phyloP scores from a whole-genome alignment of 92 coral and sea anemone species.

The Palythoa heliodiscus region DNA sequence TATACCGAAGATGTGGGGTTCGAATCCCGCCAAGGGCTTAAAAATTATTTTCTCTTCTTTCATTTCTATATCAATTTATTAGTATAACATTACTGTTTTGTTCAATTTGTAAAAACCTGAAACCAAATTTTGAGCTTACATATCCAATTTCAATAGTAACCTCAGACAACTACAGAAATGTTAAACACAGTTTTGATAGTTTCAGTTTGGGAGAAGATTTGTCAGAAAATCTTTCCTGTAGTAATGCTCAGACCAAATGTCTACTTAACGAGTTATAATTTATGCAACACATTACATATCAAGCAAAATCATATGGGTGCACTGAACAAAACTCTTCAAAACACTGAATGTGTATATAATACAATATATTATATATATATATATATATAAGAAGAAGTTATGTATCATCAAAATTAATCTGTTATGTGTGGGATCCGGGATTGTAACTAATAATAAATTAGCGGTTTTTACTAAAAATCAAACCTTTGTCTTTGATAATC shows the following conservation, averaged over 20 bases:
- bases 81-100: too few species aligned
- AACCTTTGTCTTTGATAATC: not conserved
- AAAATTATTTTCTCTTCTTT: too few species aligned
- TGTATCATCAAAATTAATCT: not conserved
- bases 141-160: too few species aligned
- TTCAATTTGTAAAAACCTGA: not conserved
- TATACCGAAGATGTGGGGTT: too few species aligned
- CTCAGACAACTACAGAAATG: not conserved
- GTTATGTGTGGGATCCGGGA: not conserved
- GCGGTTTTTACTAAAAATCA: not conserved
- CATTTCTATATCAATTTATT: too few species aligned
- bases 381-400: not conserved
- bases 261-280: too few species aligned
- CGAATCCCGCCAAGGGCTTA: too few species aligned
- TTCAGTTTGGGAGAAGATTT: not conserved
- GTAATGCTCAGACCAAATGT: too few species aligned
- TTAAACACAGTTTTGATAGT: not conserved
- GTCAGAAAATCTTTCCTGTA: not conserved
- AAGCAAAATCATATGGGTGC: too few species aligned
- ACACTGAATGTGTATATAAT: not conserved
- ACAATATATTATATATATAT: not conserved
- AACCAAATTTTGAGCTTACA: not conserved
- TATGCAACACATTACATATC: too few species aligned
- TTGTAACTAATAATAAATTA: not conserved
- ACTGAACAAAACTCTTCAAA: too few species aligned